Conservation (phyloP, 2,113 vertebrate genomes). For the Ceyx melanurus region DNA sequence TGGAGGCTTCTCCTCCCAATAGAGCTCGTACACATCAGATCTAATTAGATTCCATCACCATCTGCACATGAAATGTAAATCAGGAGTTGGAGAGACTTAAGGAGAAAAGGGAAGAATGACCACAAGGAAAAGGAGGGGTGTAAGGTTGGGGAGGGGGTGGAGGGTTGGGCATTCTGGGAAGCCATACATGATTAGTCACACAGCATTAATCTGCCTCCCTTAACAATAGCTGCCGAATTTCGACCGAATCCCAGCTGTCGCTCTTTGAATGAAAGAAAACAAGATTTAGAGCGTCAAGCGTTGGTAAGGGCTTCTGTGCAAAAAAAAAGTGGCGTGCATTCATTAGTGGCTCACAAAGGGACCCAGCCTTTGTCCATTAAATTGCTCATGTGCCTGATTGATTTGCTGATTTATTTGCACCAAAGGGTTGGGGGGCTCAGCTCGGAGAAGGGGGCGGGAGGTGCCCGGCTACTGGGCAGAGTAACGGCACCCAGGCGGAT, state of each 20-base stretch:
- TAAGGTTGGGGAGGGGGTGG: conserved; percentile 73
- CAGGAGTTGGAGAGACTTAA: conserved; percentile 50
- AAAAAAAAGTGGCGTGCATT: conserved; percentile 83
- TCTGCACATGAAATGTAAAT: conserved; percentile 75
- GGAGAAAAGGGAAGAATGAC: conserved; percentile 76
- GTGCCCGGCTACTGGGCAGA: conserved; percentile 56
- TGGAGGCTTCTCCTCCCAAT: conserved; percentile 67
- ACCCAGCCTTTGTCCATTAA: conserved; percentile 77
- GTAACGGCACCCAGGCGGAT: conserved; percentile 46
- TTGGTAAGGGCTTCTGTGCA: conserved; percentile 82
- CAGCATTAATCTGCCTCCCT: conserved; percentile 91
- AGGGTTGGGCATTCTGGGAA: conserved; percentile 89
- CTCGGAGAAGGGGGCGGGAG: conserved; percentile 46
- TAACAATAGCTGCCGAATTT: conserved; percentile 92
- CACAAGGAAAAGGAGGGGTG: conserved; percentile 67
- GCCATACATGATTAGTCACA: conserved; percentile 98
- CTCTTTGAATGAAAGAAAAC: conserved; percentile 93
- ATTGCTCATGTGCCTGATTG: conserved; percentile 79
- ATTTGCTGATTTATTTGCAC: conserved; percentile 76
- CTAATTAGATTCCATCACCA: conserved; percentile 84
- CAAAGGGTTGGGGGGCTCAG: conserved; percentile 55
- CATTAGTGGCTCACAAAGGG: conserved; percentile 82
- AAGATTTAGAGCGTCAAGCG: conserved; percentile 91
- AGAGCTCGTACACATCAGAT: conserved; percentile 70
- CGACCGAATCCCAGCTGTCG: conserved; percentile 98